phyloP scores from a whole-genome alignment of 1,140 invertebrate genomes.

The Orussus abietinus region DNA sequence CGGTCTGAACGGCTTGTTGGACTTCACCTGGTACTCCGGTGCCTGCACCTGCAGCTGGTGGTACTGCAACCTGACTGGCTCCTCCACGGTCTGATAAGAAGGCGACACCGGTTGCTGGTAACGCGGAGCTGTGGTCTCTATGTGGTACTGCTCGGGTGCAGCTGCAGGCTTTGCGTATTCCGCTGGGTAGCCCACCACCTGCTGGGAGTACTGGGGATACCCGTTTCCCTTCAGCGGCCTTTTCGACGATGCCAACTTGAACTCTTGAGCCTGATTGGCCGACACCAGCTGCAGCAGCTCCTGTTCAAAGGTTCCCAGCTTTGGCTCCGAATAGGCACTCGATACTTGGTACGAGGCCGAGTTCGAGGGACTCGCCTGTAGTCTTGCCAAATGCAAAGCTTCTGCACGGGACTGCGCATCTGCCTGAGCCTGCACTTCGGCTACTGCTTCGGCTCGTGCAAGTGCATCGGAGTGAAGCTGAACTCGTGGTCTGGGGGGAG shows the following conservation, averaged over 20 bases:
- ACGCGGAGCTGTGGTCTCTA: conserved; percentile 41
- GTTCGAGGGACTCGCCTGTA: conserved; percentile 27
- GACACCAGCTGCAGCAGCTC: conserved; percentile 42
- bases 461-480: conserved; percentile 40
- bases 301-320: conserved; percentile 44
- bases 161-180: conserved; percentile 32
- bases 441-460: conserved; percentile 33
- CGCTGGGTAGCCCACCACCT: conserved; percentile 22
- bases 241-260: conserved; percentile 32
- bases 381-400: conserved; percentile 25
- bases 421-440: conserved; percentile 34
- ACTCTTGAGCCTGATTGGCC: conserved; percentile 46
- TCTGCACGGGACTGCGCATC: conserved; percentile 32
- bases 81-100: conserved; percentile 25
- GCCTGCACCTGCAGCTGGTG: conserved; percentile 20
- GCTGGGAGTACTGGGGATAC: conserved; percentile 31
- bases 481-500: conserved; percentile 35
- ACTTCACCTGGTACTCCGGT: conserved; percentile 4
- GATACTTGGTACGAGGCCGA: conserved; percentile 27
- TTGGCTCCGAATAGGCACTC: conserved; percentile 29
- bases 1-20: conserved; percentile 22
- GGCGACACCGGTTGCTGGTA: conserved; percentile 25
- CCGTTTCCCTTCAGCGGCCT: conserved; percentile 20
- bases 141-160: conserved; percentile 45
- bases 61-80: conserved; percentile 31